Base-by-base conservation (phyloP, 2,888 invertebrate species). In the Xylota sylvarum region DNA sequence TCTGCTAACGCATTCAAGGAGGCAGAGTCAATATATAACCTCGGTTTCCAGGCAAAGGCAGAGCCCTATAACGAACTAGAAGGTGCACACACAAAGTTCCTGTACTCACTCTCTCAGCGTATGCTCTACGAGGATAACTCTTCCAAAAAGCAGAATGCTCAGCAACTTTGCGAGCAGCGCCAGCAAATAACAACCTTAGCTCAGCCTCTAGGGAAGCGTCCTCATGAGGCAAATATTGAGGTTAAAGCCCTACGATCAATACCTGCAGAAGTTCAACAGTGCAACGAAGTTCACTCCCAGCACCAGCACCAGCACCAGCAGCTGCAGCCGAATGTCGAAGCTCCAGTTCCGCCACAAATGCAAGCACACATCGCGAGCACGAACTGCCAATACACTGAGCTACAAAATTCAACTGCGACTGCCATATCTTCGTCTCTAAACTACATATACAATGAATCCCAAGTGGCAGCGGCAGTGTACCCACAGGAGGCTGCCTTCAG, bases 11-110 rank as follows among this genome's bases (percentile, higher is more conserved):
- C 98, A 92, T 95, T 95, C 88, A 97, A 96, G 91, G 95, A 95
- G 91, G 98, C 98, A 0, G 96, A 97, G 92, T 95, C 95, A 89
- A 95, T 98, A 40, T 97, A 96, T 90, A 94, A 95, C 91, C 93
- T 96, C 88, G 98, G 98, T 7, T 94, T 97, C 78, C 94, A 95
- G 86, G 95, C 95, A 78, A 94, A 94, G 79, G 98, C 98, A 0
- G 95, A 97, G 90, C 98, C 98, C 1, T 93, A 94, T 81, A 95
- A 96, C 88, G 96, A 96, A 91, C 93, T 97, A 30, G 94, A 96
- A 89, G 94, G 94, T 90, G 96, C 97, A 4, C 96, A 97, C 90
- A 94, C 94, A 91, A 96, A 96, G 91, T 96, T 97, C 90, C 95
- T 96, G 91, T 93, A 95, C 78, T 94, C 95, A 88, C 94, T 96